Conservation (phyloP, 2,113 vertebrate genomes). For the Phylloscopus whistleri region DNA sequence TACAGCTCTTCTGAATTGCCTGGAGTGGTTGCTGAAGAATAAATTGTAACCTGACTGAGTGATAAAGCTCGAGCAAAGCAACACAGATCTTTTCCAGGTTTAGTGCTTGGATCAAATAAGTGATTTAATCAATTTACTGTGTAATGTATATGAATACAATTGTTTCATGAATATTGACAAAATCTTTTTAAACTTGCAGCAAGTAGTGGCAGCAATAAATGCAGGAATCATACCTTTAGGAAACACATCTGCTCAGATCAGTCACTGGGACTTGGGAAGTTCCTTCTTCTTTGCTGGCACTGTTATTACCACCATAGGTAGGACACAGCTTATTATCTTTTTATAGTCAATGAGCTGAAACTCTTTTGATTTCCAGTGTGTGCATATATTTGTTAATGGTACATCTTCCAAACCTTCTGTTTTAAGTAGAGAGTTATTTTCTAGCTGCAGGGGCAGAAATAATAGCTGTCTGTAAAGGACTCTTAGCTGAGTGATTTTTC, state of each 20-base stretch:
- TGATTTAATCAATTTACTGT: not conserved
- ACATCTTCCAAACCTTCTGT: not conserved
- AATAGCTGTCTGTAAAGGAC: not conserved
- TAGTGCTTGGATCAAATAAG: not conserved
- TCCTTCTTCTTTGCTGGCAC: conserved; percentile 99
- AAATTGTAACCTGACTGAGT: not conserved
- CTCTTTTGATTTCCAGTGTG: conserved; percentile 42
- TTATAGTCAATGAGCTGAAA: conserved; percentile 41
- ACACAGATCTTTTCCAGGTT: not conserved
- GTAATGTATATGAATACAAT: conserved; percentile 18
- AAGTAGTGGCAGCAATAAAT: conserved; percentile 93
- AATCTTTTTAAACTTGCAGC: conserved; percentile 85
- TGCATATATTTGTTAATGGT: not conserved
- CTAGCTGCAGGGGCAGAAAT: not conserved
- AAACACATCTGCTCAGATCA: conserved; percentile 89
- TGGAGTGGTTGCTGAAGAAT: not conserved
- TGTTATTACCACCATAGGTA: conserved; percentile 99
- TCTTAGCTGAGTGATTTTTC: not conserved
- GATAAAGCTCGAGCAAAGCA: not conserved
- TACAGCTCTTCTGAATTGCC: not conserved
- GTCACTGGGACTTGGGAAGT: conserved; percentile 98
- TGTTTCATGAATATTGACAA: conserved; percentile 68
- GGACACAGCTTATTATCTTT: conserved; percentile 71
- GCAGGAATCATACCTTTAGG: conserved; percentile 93
- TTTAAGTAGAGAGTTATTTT: not conserved